Percentiles rank a stretch among this genome's conserved stretches.
Conservation (phyloP, 1,140 invertebrate genomes). For the Anagrus nilaparvatae region DNA sequence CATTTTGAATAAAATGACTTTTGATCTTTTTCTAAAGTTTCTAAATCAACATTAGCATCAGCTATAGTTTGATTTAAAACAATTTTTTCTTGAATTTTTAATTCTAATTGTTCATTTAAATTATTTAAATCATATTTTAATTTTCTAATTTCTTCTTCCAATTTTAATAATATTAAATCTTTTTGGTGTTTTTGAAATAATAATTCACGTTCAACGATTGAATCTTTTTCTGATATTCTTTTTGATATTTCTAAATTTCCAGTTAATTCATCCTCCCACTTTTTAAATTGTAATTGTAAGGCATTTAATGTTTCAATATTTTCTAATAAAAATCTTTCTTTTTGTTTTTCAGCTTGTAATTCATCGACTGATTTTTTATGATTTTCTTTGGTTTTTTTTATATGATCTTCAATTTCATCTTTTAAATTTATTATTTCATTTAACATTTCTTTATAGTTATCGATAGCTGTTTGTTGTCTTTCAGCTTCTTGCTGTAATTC, state of each 20-base stretch:
- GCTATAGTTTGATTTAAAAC: constrained; percentile 41
- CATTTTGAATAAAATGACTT: constrained; percentile 56
- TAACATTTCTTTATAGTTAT: constrained; percentile 40
- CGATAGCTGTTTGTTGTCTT: constrained; percentile 42
- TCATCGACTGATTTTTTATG: constrained; percentile 31
- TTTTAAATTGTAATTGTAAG: constrained; percentile 37
- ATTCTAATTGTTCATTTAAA: constrained; percentile 37
- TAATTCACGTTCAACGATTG: constrained; percentile 35
- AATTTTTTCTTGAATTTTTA: constrained; percentile 39
- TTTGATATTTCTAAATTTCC: constrained; percentile 40
- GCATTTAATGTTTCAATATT: constrained; percentile 37
- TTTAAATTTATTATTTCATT: constrained; percentile 34
- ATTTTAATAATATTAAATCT: constrained; percentile 43
- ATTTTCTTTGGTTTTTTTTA: constrained; percentile 30
- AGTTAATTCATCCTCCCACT: constrained; percentile 43
- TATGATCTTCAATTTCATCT: constrained; percentile 28
- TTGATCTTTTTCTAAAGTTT: constrained; percentile 57
- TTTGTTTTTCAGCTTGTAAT: constrained; percentile 30
- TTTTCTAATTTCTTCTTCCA: constrained; percentile 44
- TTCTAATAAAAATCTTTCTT: constrained; percentile 31
- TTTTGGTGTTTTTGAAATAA: constrained; percentile 43
- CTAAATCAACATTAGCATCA: constrained; percentile 56
- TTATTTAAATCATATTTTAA: constrained; percentile 41
- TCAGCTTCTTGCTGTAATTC: constrained; percentile 42
- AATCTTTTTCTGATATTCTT: constrained; percentile 44